Percentiles rank a stretch among this genome's conserved stretches.
These are phyloP conservation scores for Theodoxus fluviatilis DNA, from an alignment of 2,888 invertebrate genomes.

Conservation along the genomic window DNA sequence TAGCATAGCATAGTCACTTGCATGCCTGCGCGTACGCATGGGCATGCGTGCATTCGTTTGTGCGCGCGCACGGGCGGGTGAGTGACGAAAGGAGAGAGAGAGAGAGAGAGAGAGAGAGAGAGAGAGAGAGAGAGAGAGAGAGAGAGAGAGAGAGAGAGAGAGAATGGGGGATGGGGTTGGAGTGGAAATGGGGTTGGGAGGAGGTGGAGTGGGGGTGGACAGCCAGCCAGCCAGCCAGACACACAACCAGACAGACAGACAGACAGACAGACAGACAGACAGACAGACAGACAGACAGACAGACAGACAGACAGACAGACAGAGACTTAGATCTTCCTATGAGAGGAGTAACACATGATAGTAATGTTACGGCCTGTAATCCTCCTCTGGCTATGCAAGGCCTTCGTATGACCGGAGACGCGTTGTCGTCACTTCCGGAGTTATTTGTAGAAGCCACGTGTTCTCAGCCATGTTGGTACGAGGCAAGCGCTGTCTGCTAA, in stretches of 20 bases:
- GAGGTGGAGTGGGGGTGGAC: background rate
- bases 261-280: background rate
- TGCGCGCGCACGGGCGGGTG: no score
- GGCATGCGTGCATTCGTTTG: no score
- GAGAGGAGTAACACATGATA: no score
- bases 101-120: conserved; percentile 23
- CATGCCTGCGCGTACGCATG: no score
- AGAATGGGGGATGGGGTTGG: background rate
- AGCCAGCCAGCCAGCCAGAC: conserved; percentile 1
- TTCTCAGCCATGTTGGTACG: no score
- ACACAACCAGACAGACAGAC: conserved; percentile 20
- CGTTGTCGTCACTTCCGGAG: no score
- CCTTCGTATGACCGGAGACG: no score
- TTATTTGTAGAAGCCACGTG: no score
- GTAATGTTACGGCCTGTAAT: no score
- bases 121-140: conserved; percentile 14
- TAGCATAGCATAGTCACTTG: no score
- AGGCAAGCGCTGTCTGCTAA: no score
- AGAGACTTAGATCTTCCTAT: background rate
- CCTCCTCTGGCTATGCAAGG: no score
- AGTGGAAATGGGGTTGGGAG: background rate
- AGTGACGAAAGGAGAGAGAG: conserved; percentile 17
- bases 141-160: conserved; percentile 15
- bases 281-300: background rate
- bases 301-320: conserved; percentile 2